phyloP scores from a whole-genome alignment of 2,113 vertebrate species.

The Paralichthys olivaceus region DNA sequence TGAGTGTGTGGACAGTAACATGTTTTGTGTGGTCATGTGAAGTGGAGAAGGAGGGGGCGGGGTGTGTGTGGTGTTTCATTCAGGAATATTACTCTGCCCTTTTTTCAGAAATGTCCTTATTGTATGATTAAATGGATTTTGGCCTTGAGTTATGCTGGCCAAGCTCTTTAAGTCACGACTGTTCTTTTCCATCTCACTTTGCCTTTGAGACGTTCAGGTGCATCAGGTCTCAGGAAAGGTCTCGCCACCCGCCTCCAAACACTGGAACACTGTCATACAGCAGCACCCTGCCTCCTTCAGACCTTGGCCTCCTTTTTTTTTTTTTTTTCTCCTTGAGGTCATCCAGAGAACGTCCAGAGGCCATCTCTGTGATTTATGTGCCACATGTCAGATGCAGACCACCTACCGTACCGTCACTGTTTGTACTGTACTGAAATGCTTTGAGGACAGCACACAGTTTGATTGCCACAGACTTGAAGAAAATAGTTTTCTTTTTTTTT shows the following conservation, averaged over 20 bases:
- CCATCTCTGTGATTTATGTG: constrained; percentile 69
- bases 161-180: constrained; percentile 66
- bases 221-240: constrained; percentile 52
- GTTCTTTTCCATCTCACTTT: constrained; percentile 53
- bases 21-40: constrained; percentile 50
- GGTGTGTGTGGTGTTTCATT: background rate
- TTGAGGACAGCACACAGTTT: constrained; percentile 5
- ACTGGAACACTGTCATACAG: constrained; percentile 27
- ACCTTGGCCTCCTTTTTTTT: constrained; percentile 55
- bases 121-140: constrained; percentile 77
- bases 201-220: constrained; percentile 63
- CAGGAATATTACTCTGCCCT: constrained; percentile 33
- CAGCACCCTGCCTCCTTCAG: constrained; percentile 42
- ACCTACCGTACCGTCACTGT: constrained; percentile 46
- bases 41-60: background rate
- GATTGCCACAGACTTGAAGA: constrained; percentile 22
- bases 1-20: constrained; percentile 52
- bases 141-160: constrained; percentile 77
- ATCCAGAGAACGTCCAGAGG: constrained; percentile 55
- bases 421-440: constrained; percentile 43
- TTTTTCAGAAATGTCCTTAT: constrained; percentile 72
- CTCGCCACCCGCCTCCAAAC: constrained; percentile 36
- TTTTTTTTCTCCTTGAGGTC: constrained; percentile 51
- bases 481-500: background rate
- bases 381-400: constrained; percentile 58